Base-by-base conservation (phyloP, 2,888 invertebrate genomes). In the Melikaiella ostensackeni region DNA sequence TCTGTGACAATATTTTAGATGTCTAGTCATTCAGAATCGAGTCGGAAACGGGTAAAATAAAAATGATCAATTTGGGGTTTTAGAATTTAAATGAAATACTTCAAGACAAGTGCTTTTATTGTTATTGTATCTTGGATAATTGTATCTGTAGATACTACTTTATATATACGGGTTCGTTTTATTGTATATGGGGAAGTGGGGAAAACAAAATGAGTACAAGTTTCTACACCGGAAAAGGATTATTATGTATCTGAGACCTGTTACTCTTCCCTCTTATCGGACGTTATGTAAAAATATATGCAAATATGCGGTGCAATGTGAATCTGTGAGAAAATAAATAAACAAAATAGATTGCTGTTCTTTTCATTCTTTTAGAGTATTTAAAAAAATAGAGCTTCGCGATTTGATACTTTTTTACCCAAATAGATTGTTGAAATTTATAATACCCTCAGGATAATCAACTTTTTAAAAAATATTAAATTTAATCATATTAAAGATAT, bases 31-130 rank as follows among this genome's bases (percentile, higher is more conserved):
- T 50, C 30, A 70, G 30, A 70, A 19, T 33, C 30, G 33, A 30
- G 24, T 64, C 16, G 70, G 30, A 70, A 70, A 55, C 70, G 70
- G 70, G 70, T 70, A 55, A 70, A 50, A 55, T 33, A 64, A 42
- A 64, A 35, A 42, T 21, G 16, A 64, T 30, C 50, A 50, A 55
- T 55, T 50, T 27, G 46, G 6, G 50, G n/a, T 50, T 66, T 70
- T 70, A 50, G 30, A 55, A 30, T 70, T 33, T n/a, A 70, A 70
- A 50, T 16, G 59, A 59, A 70, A 30, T 70, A 50, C 30, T 70
- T 70, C 24, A 70, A 70, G 46, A 70, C 70, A 70, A 70, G 70
- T 70, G 70, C 70, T 70, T 70, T 70, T 70, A 70, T 55, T 70
- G 70, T 70, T 70, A 70, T 70, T 63, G 63, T 63, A 38, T 63